Conservation (phyloP, 2,888 invertebrate species). For the Apodemia hepburni region DNA sequence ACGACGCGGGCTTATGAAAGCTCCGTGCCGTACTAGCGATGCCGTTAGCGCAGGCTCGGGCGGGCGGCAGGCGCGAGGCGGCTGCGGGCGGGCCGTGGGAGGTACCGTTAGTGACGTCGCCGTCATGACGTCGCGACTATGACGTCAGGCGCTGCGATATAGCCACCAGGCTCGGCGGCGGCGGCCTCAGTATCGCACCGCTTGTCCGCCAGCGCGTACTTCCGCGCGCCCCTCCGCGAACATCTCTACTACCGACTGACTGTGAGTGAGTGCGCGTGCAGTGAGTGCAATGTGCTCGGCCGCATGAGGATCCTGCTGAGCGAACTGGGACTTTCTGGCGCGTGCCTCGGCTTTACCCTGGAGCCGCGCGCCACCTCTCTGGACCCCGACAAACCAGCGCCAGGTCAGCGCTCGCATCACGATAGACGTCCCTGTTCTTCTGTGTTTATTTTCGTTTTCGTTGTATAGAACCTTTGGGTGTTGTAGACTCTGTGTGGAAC, state of each 20-base stretch:
- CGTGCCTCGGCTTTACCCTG: constrained; percentile 77
- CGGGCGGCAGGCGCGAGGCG: constrained; percentile 67
- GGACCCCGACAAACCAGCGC: constrained; percentile 74
- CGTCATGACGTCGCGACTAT: constrained; percentile 64
- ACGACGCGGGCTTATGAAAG: constrained; percentile 61
- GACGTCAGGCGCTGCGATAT: constrained; percentile 78
- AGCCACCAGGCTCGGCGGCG: constrained; percentile 76
- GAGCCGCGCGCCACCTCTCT: constrained; percentile 72
- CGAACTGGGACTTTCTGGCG: constrained; percentile 78
- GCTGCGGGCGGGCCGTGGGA: constrained; percentile 74
- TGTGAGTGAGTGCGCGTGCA: constrained; percentile 77
- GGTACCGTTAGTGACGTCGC: constrained; percentile 79
- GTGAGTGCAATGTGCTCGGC: constrained; percentile 77
- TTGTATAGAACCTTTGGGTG: constrained; percentile 77
- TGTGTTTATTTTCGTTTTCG: constrained; percentile 80
- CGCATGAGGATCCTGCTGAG: constrained; percentile 81
- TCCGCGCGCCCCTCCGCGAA: constrained; percentile 63
- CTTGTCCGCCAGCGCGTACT: constrained; percentile 64
- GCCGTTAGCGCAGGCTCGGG: constrained; percentile 79
- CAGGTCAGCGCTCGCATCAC: constrained; percentile 78
- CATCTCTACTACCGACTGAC: constrained; percentile 49
- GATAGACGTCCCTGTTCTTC: constrained; percentile 64
- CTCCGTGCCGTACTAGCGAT: constrained; percentile 70
- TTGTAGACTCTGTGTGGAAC: constrained; percentile 73
- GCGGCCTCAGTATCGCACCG: constrained; percentile 80